phyloP scores from a whole-genome alignment of 2,888 invertebrate species.

The Cryptocheilus praepositus region DNA sequence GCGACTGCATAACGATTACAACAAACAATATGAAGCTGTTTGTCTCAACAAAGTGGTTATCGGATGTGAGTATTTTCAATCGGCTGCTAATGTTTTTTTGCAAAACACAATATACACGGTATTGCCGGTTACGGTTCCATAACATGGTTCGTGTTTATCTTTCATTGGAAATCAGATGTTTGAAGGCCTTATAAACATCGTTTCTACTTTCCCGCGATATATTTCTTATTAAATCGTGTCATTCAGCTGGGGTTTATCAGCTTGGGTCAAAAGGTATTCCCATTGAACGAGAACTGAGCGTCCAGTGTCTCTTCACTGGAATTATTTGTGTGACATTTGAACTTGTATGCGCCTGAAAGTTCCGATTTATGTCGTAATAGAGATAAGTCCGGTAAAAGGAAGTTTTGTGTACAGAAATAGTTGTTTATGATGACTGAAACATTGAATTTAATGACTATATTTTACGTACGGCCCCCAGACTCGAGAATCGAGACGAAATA shows the following conservation, averaged over 20 bases:
- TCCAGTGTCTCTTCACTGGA: slow-evolving; percentile 42
- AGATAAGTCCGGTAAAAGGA: too few relatives aligned
- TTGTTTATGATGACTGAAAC: too few relatives aligned
- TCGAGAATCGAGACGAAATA: too few relatives aligned
- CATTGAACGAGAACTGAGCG: slow-evolving; percentile 41
- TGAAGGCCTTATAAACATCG: not conserved
- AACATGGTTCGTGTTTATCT: not conserved
- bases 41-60: slow-evolving; percentile 78
- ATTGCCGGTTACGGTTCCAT: not conserved
- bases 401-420: too few relatives aligned
- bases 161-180: not conserved
- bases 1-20: slow-evolving; percentile 66
- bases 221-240: slow-evolving; percentile 38
- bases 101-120: too few relatives aligned
- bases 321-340: slow-evolving; percentile 32
- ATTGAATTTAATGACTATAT: too few relatives aligned
- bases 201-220: slow-evolving; percentile 20
- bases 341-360: not conserved
- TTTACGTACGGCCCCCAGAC: too few relatives aligned
- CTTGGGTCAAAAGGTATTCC: slow-evolving; percentile 50
- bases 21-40: slow-evolving; percentile 66
- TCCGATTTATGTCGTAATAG: too few relatives aligned
- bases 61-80: slow-evolving; percentile 76
- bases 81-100: not conserved
- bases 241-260: slow-evolving; percentile 51